These are phyloP conservation scores for Sisyra terminalis DNA, from an alignment of 2,888 invertebrate species.

Conservation along the genomic window DNA sequence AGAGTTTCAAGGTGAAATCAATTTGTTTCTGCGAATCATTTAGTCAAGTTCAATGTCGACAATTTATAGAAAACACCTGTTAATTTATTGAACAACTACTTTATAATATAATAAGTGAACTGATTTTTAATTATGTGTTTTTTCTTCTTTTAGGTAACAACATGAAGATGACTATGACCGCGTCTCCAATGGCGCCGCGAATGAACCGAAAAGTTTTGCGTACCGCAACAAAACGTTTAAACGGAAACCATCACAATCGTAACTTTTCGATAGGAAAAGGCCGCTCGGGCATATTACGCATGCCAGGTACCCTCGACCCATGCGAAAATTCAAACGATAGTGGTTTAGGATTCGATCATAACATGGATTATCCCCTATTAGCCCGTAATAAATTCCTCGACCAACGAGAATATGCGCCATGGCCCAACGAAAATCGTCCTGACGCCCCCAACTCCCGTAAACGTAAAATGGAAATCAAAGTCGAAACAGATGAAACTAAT, in stretches of 20 bases:
- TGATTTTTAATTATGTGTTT: no score
- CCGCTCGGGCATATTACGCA: slow-evolving; percentile 14
- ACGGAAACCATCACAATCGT: slow-evolving; percentile 1
- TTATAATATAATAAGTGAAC: neutral
- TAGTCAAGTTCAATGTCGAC: no score
- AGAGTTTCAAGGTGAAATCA: no score
- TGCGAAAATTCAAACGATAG: slow-evolving; percentile 85
- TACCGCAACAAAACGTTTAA: slow-evolving; percentile 42
- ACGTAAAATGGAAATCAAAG: slow-evolving; percentile 44
- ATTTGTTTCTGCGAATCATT: no score
- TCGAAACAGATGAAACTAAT: slow-evolving; percentile 54
- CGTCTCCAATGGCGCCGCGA: slow-evolving; percentile 46
- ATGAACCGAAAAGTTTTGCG: slow-evolving; percentile 51
- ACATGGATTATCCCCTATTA: slow-evolving; percentile 35
- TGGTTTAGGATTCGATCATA: slow-evolving; percentile 69
- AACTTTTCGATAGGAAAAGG: slow-evolving; percentile 22
- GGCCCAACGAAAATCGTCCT: neutral
- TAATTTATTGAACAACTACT: slow-evolving; percentile 7
- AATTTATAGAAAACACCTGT: no score
- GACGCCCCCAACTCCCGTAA: slow-evolving; percentile 20
- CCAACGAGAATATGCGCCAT: neutral
- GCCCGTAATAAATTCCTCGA: slow-evolving; percentile 9
- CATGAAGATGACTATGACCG: slow-evolving; percentile 59
- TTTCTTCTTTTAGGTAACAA: slow-evolving; percentile 17
- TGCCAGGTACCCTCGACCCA: slow-evolving; percentile 31